Evolutionary conservation across 2,797 vertebrate species (phyloP), one percentile per base, ranked within the genome.

Genomic region (Lophotriccus pileatus): DNA sequence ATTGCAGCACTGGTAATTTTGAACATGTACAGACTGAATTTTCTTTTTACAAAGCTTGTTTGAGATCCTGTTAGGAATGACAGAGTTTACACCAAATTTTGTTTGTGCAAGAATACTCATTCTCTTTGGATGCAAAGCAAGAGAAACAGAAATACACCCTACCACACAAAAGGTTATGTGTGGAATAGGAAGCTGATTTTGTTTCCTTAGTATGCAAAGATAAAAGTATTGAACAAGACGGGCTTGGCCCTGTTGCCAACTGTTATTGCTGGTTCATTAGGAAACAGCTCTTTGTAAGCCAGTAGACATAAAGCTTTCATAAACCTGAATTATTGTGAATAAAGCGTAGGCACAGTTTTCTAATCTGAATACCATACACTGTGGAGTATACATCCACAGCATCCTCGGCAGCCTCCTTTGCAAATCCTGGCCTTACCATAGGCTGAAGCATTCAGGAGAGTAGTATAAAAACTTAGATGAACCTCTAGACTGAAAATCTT

Each of bases 241-340:
- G 49, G 41, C 59, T 96, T 93, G 79, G n/a, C 66, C 56, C 9
- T 79, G 80, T 58, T 89, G 53, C 74, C 91, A 50, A 60, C 59
- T 76, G 79, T 39, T 91, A 63, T 44, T 85, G 56, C 73, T 83
- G 34, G 55, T 95, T 97, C 60, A 60, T 93, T 94, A 96, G 86
- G 64, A 92, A 96, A 80, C 28, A 22, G 34, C 87, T 92, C 53
- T 80, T 93, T 52, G 21, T 67, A 90, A 95, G 56, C 46, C 36
- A 49, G n/a, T 49, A 75, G 68, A 87, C 43, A 66, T 37, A 90
- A 95, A 92, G 44, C 89, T 91, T 87, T 59, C 77, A 91, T 94
- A 96, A 96, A 96, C 87, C 74, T 67, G 52, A 87, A 62, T 91
- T 73, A 70, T 92, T 96, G 74, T 96, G 95, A 97, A 96, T 96